phyloP scores from a whole-genome alignment of 2,888 invertebrate genomes.

The Amphipoea oculea region DNA sequence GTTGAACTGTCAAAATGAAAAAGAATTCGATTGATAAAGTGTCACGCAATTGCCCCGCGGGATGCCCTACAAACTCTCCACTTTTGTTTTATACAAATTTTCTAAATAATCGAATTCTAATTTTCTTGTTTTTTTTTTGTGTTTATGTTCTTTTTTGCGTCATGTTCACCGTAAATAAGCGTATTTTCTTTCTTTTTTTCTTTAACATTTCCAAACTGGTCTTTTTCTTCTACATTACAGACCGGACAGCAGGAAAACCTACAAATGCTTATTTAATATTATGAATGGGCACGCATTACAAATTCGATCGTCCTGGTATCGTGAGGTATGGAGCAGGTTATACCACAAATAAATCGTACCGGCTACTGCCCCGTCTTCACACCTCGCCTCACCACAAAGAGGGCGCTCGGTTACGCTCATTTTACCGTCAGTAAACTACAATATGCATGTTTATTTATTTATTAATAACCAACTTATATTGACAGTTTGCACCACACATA shows the following conservation, averaged over 20 bases:
- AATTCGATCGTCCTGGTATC: neutral
- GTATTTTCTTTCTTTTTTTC: too few relatives aligned
- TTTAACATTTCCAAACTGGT: neutral
- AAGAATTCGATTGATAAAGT: too few relatives aligned
- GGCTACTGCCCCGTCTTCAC: conserved; percentile 61
- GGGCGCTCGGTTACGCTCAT: conserved; percentile 65
- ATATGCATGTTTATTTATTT: conserved; percentile 3
- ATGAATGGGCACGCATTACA: neutral
- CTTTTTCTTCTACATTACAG: neutral
- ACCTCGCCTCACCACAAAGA: conserved; percentile 77
- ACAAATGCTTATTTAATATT: conserved; percentile 13
- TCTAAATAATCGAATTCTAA: too few relatives aligned
- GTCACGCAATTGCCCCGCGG: neutral
- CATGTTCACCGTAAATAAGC: too few relatives aligned
- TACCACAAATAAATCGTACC: neutral
- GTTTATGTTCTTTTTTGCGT: too few relatives aligned
- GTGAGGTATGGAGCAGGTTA: conserved; percentile 9
- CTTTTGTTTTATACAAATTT: conserved; percentile 9
- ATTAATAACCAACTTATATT: too few relatives aligned
- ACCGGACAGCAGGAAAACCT: neutral
- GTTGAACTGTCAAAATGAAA: too few relatives aligned
- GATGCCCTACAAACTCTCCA: conserved; percentile 12
- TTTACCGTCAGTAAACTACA: conserved; percentile 17
- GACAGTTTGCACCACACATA: too few relatives aligned
- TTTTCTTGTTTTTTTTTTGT: too few relatives aligned